These are phyloP conservation scores for Falco punctatus DNA, from an alignment of 2,113 vertebrate species.

Conservation along the genomic window DNA sequence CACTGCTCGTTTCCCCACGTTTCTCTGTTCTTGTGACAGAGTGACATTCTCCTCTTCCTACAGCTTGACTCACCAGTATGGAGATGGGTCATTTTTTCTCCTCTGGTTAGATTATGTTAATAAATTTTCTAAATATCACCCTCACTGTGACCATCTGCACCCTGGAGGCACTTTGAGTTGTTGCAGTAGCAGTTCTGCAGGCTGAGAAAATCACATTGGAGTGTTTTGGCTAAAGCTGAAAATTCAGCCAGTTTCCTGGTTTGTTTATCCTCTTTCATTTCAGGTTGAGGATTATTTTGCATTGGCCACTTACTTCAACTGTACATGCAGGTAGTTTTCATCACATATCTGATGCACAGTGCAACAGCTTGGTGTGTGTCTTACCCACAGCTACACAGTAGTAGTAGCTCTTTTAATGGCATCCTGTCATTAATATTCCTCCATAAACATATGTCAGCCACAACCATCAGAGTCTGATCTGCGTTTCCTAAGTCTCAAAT, in stretches of 20 bases:
- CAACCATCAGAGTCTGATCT: background rate
- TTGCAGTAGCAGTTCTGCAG: background rate
- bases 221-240: background rate
- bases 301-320: background rate
- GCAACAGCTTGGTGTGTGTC: background rate
- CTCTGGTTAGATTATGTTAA: conserved; percentile 1
- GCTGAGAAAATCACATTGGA: background rate
- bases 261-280: background rate
- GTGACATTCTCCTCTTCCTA: background rate
- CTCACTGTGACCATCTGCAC: background rate
- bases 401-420: background rate
- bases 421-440: background rate
- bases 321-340: background rate
- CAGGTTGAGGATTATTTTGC: background rate
- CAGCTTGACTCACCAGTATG: background rate
- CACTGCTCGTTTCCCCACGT: background rate
- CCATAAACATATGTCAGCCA: background rate
- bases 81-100: background rate
- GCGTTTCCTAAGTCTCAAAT: background rate
- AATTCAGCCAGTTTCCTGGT: background rate
- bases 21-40: background rate
- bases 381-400: background rate
- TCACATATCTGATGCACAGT: background rate
- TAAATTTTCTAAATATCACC: background rate
- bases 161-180: background rate